Conservation (phyloP, 1,140 invertebrate species). For the Bombus breviceps region DNA sequence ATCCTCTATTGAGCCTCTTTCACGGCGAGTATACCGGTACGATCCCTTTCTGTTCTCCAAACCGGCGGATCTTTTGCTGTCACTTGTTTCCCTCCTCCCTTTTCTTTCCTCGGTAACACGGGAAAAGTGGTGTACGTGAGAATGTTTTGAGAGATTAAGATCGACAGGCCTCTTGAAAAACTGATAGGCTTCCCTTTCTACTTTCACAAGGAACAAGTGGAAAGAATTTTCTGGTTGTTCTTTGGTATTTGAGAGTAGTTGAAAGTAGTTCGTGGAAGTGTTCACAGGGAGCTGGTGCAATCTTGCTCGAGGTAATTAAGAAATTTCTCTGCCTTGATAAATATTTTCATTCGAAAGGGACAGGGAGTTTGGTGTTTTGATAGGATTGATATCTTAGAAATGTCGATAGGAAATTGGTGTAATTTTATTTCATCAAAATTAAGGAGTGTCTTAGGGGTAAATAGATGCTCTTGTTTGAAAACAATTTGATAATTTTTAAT, state of each 20-base stretch:
- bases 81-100: not conserved
- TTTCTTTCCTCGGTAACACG: not conserved
- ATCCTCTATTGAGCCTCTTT: not conserved
- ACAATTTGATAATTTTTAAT: too few species aligned
- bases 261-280: not conserved
- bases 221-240: not conserved
- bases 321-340: not conserved
- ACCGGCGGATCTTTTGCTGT: not conserved
- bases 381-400: not conserved
- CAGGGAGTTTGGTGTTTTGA: too few species aligned
- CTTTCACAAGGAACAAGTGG: not conserved
- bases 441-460: too few species aligned
- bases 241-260: not conserved
- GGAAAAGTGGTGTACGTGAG: not conserved
- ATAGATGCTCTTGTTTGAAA: too few species aligned
- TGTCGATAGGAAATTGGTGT: too few species aligned
- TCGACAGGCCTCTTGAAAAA: not conserved
- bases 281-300: not conserved
- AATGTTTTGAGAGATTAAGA: not conserved
- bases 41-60: constrained; percentile 1
- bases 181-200: not conserved
- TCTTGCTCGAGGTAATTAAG: not conserved
- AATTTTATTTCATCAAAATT: too few species aligned
- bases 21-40: too few species aligned
- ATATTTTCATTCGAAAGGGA: not conserved